phyloP scores from a whole-genome alignment of 2,797 vertebrate genomes.

The Chiroxiphia lanceolata region DNA sequence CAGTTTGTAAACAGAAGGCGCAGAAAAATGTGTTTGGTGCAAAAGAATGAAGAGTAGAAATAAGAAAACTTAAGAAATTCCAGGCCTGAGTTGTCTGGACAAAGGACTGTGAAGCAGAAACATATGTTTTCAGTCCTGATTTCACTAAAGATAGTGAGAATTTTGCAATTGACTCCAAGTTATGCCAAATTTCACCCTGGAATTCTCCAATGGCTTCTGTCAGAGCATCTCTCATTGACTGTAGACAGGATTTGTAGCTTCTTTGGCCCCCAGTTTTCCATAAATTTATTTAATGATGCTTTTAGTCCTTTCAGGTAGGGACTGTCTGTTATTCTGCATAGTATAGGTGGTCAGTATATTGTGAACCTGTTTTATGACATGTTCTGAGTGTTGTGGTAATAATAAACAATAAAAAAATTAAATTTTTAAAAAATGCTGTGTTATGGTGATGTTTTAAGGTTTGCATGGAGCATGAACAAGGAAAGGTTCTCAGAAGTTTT shows the following conservation, averaged over 20 bases:
- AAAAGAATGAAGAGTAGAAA: neutral
- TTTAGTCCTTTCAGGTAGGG: neutral
- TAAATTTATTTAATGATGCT: neutral
- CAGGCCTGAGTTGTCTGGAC: neutral
- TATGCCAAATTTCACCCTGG: neutral
- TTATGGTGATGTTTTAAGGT: neutral
- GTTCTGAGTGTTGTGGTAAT: neutral
- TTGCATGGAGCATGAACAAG: neutral
- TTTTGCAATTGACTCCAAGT: neutral
- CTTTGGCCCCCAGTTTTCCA: neutral
- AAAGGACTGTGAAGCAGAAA: neutral
- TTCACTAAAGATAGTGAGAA: neutral
- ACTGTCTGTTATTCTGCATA: neutral
- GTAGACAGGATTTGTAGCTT: neutral
- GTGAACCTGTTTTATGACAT: neutral
- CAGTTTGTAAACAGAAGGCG: neutral
- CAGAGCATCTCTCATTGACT: neutral
- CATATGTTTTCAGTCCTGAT: neutral
- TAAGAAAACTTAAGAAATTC: neutral
- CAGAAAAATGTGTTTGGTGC: neutral
- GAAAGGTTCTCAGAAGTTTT: neutral
- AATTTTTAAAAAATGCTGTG: neutral
- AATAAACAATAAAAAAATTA: neutral
- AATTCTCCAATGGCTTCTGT: neutral
- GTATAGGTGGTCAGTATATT: neutral